Evolutionary conservation across 2,113 vertebrate genomes (phyloP), one percentile per base, ranked within the genome.

Genomic region (Fregata magnificens): DNA sequence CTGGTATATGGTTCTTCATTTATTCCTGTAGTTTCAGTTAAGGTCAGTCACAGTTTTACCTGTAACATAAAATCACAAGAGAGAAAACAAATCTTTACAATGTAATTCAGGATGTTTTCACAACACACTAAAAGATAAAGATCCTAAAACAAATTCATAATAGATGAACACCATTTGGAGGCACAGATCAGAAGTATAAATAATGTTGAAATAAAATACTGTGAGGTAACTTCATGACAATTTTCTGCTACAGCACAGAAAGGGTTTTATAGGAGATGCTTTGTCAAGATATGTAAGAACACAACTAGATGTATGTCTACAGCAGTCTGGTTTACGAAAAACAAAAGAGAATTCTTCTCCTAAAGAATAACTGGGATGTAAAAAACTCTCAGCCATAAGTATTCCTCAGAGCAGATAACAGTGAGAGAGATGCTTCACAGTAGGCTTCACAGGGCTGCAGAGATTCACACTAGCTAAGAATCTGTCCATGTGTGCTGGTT

Each of bases 51-150:
- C 53, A 52, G 28, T 81, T 92, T 86, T 89, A 78, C 61, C 28
- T 69, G 59, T 82, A 97, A 93, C 29, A 25, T 45, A 91, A 16
- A 77, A 58, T 91, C 85, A 90, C 38, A 82, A 79, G 77, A 94
- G 7, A 94, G 55, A 83, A 87, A 96, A 59, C 69, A 77, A 97
- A 87, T 38, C 56, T 93, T 88, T 77, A 76, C 20, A 93, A 49
- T 82, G 80, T 65, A 96, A 96, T 88, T 67, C 24, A 67, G n/a
- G 62, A 65, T 52, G 16, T 87, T 96, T 97, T 93, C 95, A 90
- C 91, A 89, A 47, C 16, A 34, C 7, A 47, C 28, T 76, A 59
- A 78, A 78, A 47, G 67, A 65, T 72, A 95, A 72, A 84, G 22
- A 74, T 53, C 7, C 14, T 74, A 78, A 93, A 86, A 3, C 14